Percentiles rank a stretch among this genome's conserved stretches.
These are phyloP conservation scores for Drosophila subsilvestris DNA, from an alignment of 2,888 invertebrate genomes.

Conservation along the genomic window DNA sequence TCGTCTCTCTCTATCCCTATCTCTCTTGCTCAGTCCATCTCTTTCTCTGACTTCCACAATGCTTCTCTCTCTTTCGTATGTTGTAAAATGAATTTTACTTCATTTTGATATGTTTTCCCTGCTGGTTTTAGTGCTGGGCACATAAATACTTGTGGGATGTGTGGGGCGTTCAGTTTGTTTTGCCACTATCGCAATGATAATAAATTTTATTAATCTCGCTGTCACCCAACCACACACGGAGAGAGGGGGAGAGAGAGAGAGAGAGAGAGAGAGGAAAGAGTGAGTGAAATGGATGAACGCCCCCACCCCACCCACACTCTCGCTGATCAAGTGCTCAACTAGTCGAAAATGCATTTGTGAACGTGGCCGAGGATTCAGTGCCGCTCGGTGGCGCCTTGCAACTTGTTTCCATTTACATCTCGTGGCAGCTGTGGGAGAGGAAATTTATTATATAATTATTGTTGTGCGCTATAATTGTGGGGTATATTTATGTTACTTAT, in stretches of 20 bases:
- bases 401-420: conserved; percentile 63
- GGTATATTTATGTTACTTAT: conserved; percentile 45
- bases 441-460: conserved; percentile 69
- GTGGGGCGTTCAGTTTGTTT: conserved; percentile 62
- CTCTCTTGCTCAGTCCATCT: neutral
- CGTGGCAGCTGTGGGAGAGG: conserved; percentile 37
- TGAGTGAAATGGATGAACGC: conserved; percentile 18
- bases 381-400: conserved; percentile 40
- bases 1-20: neutral
- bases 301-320: conserved; percentile 9
- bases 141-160: conserved; percentile 62
- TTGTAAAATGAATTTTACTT: conserved; percentile 77
- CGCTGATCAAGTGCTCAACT: conserved; percentile 67
- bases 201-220: conserved; percentile 77
- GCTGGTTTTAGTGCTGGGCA: conserved; percentile 61
- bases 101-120: conserved; percentile 78
- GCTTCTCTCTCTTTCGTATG: conserved; percentile 30
- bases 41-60: neutral
- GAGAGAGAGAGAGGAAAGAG: conserved; percentile 4
- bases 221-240: conserved; percentile 47
- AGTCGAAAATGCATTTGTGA: conserved; percentile 56
- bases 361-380: conserved; percentile 41
- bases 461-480: conserved; percentile 50
- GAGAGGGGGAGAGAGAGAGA: neutral
- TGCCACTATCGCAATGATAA: conserved; percentile 74